Conservation (phyloP, 2,888 invertebrate genomes). For the Pediacus dermestoides region DNA sequence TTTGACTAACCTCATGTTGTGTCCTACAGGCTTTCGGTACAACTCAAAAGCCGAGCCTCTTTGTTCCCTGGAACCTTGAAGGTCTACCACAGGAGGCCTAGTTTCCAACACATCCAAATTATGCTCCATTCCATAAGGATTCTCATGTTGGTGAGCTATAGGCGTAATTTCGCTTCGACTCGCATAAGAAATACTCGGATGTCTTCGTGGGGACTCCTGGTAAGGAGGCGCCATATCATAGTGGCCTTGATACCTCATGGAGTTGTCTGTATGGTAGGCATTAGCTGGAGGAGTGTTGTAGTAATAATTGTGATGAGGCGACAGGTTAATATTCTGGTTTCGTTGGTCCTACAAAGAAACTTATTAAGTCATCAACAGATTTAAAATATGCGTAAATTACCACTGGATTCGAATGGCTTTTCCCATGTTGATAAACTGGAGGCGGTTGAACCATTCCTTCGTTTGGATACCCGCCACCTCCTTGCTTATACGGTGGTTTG, state of each 20-base stretch:
- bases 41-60: conserved; percentile 93
- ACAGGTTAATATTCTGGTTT: conserved; percentile 36
- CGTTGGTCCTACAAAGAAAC: conserved; percentile 39
- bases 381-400: conserved; percentile 33
- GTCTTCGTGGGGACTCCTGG: conserved; percentile 42
- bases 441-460: conserved; percentile 40
- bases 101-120: conserved; percentile 33
- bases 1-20: conserved; percentile 68
- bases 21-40: conserved; percentile 86
- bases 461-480: conserved; percentile 23
- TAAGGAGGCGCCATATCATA: conserved; percentile 48
- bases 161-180: conserved; percentile 48
- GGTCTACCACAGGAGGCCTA: conserved; percentile 52
- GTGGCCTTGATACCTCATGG: conserved; percentile 42
- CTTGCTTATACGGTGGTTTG: conserved; percentile 60
- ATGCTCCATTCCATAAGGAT: conserved; percentile 37
- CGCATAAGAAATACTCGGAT: conserved; percentile 48
- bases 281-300: conserved; percentile 43
- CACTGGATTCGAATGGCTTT: conserved; percentile 50
- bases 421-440: conserved; percentile 47
- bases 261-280: conserved; percentile 30
- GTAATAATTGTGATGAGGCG: conserved; percentile 44
- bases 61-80: conserved; percentile 85
- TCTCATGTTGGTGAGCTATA: conserved; percentile 37
- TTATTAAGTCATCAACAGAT: not conserved